Conservation (phyloP, 1,140 invertebrate species). For the Pectinophora gossypiella region DNA sequence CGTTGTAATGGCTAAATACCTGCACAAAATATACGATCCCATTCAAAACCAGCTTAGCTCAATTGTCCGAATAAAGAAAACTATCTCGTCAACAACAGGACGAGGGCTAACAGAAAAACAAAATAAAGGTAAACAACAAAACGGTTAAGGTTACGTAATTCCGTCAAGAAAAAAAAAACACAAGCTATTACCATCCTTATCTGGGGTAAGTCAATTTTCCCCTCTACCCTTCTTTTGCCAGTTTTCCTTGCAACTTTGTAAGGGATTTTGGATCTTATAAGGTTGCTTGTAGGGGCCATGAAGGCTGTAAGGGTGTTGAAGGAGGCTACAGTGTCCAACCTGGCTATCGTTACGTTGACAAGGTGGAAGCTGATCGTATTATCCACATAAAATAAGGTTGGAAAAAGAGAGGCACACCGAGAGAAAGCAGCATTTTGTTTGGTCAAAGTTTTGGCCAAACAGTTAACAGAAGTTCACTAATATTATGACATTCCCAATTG, state of each 20-base stretch:
- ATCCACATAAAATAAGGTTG: constrained; percentile 73
- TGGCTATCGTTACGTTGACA: constrained; percentile 67
- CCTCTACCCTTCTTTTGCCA: constrained; percentile 45
- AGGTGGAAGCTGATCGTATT: constrained; percentile 70
- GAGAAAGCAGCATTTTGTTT: too few relatives aligned
- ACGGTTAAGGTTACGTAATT: constrained; percentile 62
- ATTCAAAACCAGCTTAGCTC: too few relatives aligned
- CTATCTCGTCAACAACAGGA: neutral
- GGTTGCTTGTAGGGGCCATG: neutral
- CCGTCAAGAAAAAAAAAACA: constrained; percentile 57
- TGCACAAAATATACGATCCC: too few relatives aligned
- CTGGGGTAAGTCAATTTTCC: constrained; percentile 72
- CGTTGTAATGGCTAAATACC: too few relatives aligned
- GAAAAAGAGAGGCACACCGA: constrained; percentile 47
- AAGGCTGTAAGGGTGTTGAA: too few relatives aligned
- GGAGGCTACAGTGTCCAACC: constrained; percentile 60
- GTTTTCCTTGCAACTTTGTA: constrained; percentile 11
- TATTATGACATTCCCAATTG: too few relatives aligned
- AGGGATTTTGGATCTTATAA: neutral
- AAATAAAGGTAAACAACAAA: constrained; percentile 65
- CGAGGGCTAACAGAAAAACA: constrained; percentile 21
- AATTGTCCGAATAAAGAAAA: neutral
- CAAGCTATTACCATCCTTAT: constrained; percentile 64
- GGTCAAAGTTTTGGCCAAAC: neutral
- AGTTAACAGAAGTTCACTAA: too few relatives aligned